Base-by-base conservation (phyloP, 2,888 invertebrate genomes). In the Eurois occulta region DNA sequence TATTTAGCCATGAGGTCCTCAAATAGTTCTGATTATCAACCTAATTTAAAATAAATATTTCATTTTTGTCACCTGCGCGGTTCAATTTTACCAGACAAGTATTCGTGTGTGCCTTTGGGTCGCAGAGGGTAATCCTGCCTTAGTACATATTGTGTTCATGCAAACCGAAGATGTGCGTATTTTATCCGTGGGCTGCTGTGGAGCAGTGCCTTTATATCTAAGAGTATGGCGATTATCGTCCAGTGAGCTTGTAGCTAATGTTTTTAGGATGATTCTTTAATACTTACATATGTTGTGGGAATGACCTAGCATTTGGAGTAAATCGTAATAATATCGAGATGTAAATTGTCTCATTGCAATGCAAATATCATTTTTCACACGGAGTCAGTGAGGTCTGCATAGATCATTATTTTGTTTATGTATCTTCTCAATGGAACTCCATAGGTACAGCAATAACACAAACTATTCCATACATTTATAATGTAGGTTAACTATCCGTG, bases 241-340 rank as follows among this genome's bases (percentile, higher is more conserved):
- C 35, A 13, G 8, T 77, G 10, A 18, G 69, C 48, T 18, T 58
- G 11, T 16, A 32, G 66, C 13, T 85, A 81, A 85, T 81, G 71
- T 81, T 68, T 75, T 60, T 76, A 28, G 68, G 64, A 81, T 81
- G 71, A 60, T 85, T 48, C 66, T 70, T 85, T 80, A 84, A 66
- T 72, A 68, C 64, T n/a, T 10, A 68, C 64, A 38, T 10, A 55
- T 75, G 46, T 58, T 46, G 66, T 82, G 81, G 74, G 81, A 82
- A 81, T 75, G 81, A 11, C 10, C 16, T 85, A 81, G 58, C 86
- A 81, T 82, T 82, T 86, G 41, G 21, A 62, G 46, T 46, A 52
- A 60, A 69, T 28, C 55, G 38, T 66, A 77, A 41, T 66, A 38
- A 32, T 77, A 58, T 70, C 32, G 18, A 28, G 16, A 35, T 78